A percentile compares a stretch with the other conserved stretches of the same genome.
Evolutionary conservation across 2,888 invertebrate species (phyloP).

Genomic region (Lordiphosa andalusiaca): DNA sequence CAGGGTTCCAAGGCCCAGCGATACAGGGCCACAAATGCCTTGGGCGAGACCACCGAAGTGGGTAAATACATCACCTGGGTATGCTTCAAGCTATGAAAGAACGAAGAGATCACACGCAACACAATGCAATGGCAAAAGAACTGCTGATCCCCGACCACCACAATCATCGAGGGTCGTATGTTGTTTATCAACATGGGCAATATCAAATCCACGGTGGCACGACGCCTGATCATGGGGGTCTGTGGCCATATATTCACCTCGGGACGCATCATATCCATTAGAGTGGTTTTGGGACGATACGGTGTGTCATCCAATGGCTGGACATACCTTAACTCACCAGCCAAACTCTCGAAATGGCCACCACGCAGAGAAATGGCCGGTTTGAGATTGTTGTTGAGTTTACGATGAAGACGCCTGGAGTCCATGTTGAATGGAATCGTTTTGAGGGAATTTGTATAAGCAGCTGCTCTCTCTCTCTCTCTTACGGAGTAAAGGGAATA

Average conservation of each 20-base stretch:
- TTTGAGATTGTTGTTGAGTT: no score
- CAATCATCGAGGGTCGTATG: slow-evolving; percentile 13
- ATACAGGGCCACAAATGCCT: slow-evolving; percentile 27
- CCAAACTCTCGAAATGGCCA: no score
- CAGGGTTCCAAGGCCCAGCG: slow-evolving; percentile 28
- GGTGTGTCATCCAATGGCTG: no score
- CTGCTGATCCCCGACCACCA: slow-evolving; percentile 14
- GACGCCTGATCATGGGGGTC: background rate
- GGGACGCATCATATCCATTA: no score
- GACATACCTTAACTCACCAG: no score
- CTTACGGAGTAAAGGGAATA: no score
- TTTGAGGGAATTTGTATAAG: no score
- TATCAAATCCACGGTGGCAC: background rate
- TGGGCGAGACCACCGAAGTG: slow-evolving; percentile 7
- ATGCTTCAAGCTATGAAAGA: background rate
- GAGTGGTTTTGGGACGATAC: no score
- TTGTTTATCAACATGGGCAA: slow-evolving; percentile 17
- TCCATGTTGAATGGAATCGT: no score
- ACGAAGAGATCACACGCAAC: slow-evolving; percentile 9
- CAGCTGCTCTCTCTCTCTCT: no score
- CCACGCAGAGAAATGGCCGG: no score
- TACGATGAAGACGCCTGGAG: no score
- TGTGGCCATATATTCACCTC: background rate
- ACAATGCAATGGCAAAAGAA: slow-evolving; percentile 31
- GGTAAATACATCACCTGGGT: slow-evolving; percentile 23